phyloP scores from a whole-genome alignment of 1,140 invertebrate species.

The Periplaneta americana region DNA sequence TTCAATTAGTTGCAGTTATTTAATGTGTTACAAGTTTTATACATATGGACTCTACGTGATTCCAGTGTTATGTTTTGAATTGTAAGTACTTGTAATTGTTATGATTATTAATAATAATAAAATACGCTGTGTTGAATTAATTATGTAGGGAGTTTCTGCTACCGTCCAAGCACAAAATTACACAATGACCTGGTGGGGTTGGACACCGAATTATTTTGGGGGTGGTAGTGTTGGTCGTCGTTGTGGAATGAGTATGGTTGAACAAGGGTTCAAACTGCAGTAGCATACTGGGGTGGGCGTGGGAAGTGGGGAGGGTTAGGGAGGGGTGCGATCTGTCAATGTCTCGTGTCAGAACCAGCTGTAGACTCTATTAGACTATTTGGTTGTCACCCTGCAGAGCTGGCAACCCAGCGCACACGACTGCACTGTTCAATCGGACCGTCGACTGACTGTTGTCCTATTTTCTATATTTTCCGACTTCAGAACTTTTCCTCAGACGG shows the following conservation, averaged over 20 bases:
- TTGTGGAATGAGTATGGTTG: neutral
- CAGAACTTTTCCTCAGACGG: no score
- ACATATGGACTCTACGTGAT: no score
- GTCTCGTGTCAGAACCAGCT: neutral
- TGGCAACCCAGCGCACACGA: no score
- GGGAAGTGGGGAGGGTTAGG: neutral
- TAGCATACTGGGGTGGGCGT: no score
- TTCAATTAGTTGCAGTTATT: no score
- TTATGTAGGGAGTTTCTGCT: neutral
- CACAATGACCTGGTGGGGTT: neutral
- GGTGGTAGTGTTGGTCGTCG: no score
- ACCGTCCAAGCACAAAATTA: neutral
- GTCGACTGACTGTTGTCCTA: no score
- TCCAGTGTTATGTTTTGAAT: no score
- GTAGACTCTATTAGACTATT: neutral
- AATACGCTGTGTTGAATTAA: neutral
- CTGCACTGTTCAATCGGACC: neutral
- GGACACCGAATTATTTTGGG: neutral
- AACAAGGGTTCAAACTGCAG: neutral
- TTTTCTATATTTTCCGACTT: no score
- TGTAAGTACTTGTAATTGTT: no score
- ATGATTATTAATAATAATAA: no score
- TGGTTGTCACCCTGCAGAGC: neutral
- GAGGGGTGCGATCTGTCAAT: neutral
- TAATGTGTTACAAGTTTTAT: no score